Base-by-base conservation (phyloP, 2,797 vertebrate species). In the Aplochiton taeniatus region DNA sequence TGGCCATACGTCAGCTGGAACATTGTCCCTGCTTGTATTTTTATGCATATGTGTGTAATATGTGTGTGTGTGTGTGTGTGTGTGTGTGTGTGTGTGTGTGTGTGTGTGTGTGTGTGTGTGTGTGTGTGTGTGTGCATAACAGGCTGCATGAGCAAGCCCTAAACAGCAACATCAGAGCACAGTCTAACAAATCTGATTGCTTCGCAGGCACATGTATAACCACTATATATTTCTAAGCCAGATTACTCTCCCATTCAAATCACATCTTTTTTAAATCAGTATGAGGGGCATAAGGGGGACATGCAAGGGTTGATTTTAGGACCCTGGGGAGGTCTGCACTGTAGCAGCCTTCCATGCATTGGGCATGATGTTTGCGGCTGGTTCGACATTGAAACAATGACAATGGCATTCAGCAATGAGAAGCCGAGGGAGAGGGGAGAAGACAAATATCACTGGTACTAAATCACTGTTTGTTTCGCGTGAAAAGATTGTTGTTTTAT, bases 371-470 rank as follows among this genome's bases (percentile, higher is more conserved):
- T 62, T 78, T 72, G 65, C 69, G 17, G 53, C 44, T 55, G 57
- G 42, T 60, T 55, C 41, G 61, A 77, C 76, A 70, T 14, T 70
- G 69, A 77, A 70, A 59, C 68, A 73, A 78, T 79, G 67, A 73
- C 65, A 74, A 76, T 67, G 67, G 70, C 44, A 47, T 52, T 43
- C 9, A 60, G 57, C 43, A 42, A 12, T 17, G n/a, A 44, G 55
- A 43, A 11, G 18, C 11, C 42, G 45, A 57, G 20, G 45, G 9
- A 68, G 46, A 72, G 50, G 13, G 8, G 54, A 31, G 14, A 18
- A 31, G 31, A 31, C n/a, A 31, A 31, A 31, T 31, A 31, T 31
- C 18, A 11, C 9, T 54, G 18, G 20, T 54, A 54, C 52, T 19
- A 11, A 18, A 53, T 9, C 51, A 18, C n/a, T n/a, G n/a, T n/a